These are phyloP conservation scores for Hoplostethus mediterraneus DNA, from an alignment of 2,797 vertebrate species.

Conservation along the genomic window DNA sequence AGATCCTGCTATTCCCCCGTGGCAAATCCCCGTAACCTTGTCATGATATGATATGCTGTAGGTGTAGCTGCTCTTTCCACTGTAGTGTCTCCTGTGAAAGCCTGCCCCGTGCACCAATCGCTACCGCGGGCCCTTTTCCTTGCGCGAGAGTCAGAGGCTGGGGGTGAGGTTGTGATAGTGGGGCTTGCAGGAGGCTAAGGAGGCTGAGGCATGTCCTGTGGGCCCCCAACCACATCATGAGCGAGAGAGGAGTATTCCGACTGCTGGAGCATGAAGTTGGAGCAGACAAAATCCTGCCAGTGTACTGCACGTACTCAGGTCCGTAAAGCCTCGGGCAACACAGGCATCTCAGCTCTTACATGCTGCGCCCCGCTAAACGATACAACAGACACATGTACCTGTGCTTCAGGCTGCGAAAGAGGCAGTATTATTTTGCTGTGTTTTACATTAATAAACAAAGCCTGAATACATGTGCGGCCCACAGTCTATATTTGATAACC, in stretches of 20 bases:
- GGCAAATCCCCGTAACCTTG: conserved; percentile 48
- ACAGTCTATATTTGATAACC: conserved; percentile 5
- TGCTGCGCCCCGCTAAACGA: conserved; percentile 43
- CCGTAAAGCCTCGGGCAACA: conserved; percentile 59
- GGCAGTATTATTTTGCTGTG: neutral
- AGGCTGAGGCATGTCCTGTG: conserved; percentile 55
- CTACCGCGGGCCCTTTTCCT: conserved; percentile 41
- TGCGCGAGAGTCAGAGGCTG: conserved; percentile 33
- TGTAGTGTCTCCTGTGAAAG: conserved; percentile 20
- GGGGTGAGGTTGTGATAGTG: conserved; percentile 27
- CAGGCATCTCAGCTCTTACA: conserved; percentile 33
- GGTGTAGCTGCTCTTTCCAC: conserved; percentile 39
- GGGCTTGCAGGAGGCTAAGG: conserved; percentile 24
- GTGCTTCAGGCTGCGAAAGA: neutral
- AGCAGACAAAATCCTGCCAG: conserved; percentile 69
- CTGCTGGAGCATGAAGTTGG: conserved; percentile 73
- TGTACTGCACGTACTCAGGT: conserved; percentile 42
- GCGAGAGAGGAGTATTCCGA: conserved; percentile 61
- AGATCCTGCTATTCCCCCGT: conserved; percentile 42
- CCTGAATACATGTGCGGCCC: conserved; percentile 20
- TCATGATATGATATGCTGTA: conserved; percentile 46
- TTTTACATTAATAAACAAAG: conserved; percentile 6
- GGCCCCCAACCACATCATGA: conserved; percentile 66
- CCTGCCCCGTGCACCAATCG: conserved; percentile 35
- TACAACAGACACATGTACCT: conserved; percentile 18